A percentile compares a stretch with the other conserved stretches of the same genome.
These are phyloP conservation scores for Heteromyza rotundicornis DNA, from an alignment of 2,888 invertebrate species.

Conservation along the genomic window DNA sequence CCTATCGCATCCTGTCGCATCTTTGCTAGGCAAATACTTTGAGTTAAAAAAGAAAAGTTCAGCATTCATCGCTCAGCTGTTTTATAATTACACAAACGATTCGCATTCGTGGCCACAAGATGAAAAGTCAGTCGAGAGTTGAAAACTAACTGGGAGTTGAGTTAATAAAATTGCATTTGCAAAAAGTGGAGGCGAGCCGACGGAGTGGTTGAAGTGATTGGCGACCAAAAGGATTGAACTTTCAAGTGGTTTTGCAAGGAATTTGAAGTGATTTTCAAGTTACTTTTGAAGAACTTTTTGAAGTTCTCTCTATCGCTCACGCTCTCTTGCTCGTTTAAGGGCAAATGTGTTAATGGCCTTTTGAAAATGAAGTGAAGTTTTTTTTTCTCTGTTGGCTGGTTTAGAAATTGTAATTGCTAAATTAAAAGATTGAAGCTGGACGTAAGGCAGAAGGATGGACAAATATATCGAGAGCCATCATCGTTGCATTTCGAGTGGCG, in stretches of 20 bases:
- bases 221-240: not conserved
- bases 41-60: conserved; percentile 19
- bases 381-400: no score
- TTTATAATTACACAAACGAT: conserved; percentile 43
- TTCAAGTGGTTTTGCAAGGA: conserved; percentile 27
- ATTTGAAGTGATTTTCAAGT: conserved; percentile 26
- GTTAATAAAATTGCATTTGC: conserved; percentile 4
- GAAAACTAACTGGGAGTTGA: conserved; percentile 7
- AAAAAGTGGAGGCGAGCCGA: not conserved
- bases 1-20: no score
- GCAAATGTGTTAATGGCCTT: no score
- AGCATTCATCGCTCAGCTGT: conserved; percentile 18
- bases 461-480: no score
- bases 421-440: no score
- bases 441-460: no score
- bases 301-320: no score
- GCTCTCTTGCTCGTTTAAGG: no score
- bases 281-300: conserved; percentile 1
- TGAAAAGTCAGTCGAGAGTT: not conserved
- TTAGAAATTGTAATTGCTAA: no score
- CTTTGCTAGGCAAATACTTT: conserved; percentile 42
- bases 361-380: no score
- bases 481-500: no score
- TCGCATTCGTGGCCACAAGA: not conserved
- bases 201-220: not conserved